Conservation (phyloP, 2,113 vertebrate genomes). For the Piprites chloris region DNA sequence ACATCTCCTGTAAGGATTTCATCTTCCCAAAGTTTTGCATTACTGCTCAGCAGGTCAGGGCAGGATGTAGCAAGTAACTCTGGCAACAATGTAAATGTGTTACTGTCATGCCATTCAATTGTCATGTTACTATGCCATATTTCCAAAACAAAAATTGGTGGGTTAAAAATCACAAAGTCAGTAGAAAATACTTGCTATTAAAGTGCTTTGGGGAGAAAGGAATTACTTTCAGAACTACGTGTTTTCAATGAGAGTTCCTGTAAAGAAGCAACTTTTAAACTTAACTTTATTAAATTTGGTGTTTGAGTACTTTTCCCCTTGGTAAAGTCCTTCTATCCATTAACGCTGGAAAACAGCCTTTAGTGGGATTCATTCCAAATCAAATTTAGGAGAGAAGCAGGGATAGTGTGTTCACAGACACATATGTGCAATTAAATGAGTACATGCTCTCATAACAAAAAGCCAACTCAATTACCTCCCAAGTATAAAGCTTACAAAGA, state of each 20-base stretch:
- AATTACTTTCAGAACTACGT: slow-evolving; percentile 15
- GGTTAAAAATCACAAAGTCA: slow-evolving; percentile 13
- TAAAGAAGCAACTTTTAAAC: slow-evolving; percentile 61
- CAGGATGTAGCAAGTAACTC: slow-evolving; percentile 4
- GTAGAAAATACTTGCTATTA: not conserved
- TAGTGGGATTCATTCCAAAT: slow-evolving; percentile 61
- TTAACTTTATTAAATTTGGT: slow-evolving; percentile 68
- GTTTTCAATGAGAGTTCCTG: slow-evolving; percentile 36
- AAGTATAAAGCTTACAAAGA: slow-evolving; percentile 30
- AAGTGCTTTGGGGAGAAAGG: not conserved
- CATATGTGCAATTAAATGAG: slow-evolving; percentile 58
- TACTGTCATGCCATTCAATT: slow-evolving; percentile 49
- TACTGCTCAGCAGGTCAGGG: not conserved
- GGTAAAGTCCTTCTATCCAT: slow-evolving; percentile 64
- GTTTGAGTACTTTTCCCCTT: slow-evolving; percentile 60
- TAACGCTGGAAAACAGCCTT: slow-evolving; percentile 65
- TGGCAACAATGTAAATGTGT: slow-evolving; percentile 18
- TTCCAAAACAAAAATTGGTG: slow-evolving; percentile 51
- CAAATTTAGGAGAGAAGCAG: slow-evolving; percentile 61
- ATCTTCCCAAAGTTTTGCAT: slow-evolving; percentile 46
- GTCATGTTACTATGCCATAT: slow-evolving; percentile 40
- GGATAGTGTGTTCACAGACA: slow-evolving; percentile 58
- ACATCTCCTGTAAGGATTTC: slow-evolving; percentile 53
- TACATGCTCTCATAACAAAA: slow-evolving; percentile 50
- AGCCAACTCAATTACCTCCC: slow-evolving; percentile 50